Evolutionary conservation across 2,113 vertebrate genomes (phyloP).

Genomic region (Meleagris gallopavo): DNA sequence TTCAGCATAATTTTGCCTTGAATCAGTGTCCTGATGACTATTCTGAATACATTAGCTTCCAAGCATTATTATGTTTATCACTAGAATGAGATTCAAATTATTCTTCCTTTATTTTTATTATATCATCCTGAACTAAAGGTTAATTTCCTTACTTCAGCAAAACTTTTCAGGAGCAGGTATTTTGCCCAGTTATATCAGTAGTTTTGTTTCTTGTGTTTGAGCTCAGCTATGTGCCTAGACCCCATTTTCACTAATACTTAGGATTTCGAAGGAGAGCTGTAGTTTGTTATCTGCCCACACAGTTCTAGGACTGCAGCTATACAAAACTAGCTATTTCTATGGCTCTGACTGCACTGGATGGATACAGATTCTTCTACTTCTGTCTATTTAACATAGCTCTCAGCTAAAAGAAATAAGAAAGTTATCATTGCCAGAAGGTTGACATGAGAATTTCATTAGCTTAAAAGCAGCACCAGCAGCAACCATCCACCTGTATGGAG

Average conservation of each 20-base stretch:
- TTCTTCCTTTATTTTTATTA: background rate
- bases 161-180: background rate
- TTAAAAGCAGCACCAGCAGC: constrained; percentile 30
- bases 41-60: background rate
- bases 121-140: background rate
- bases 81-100: background rate
- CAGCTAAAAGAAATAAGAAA: background rate
- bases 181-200: background rate
- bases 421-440: background rate
- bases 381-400: background rate
- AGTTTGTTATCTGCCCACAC: background rate
- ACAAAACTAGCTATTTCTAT: background rate
- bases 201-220: background rate
- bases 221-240: background rate
- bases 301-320: background rate
- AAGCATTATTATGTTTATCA: background rate
- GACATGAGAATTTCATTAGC: background rate
- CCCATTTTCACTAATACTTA: background rate
- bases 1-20: background rate
- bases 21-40: background rate
- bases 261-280: background rate
- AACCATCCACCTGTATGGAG: background rate
- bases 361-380: background rate
- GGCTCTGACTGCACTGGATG: background rate
- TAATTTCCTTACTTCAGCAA: background rate